A percentile compares a stretch with the other conserved stretches of the same genome.
Conservation (phyloP, 1,140 invertebrate genomes). For the Trichomalopsis sarcophagae region DNA sequence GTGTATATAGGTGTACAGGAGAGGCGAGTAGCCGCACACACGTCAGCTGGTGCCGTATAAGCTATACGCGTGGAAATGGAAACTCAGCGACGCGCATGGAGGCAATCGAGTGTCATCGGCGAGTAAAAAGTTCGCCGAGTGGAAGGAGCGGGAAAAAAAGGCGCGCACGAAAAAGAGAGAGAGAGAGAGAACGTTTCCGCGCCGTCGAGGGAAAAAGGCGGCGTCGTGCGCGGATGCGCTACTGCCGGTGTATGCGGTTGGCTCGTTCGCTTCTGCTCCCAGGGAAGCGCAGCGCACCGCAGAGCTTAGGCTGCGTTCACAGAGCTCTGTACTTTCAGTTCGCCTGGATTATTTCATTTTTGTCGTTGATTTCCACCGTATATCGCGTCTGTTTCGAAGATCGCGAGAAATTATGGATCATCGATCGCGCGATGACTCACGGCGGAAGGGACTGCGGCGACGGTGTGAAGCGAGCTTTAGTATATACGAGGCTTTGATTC, state of each 20-base stretch:
- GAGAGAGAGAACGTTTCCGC: not conserved
- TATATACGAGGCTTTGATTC: not conserved
- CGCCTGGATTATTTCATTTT: not conserved
- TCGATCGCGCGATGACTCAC: too few species aligned
- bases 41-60: not conserved
- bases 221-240: not conserved
- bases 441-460: not conserved
- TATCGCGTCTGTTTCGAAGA: not conserved
- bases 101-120: conserved; percentile 9
- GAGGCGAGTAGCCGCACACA: not conserved
- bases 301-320: conserved; percentile 3
- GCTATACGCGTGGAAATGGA: conserved; percentile 22
- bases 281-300: not conserved
- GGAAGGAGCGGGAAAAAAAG: not conserved
- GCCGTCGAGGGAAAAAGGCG: conserved; percentile 35
- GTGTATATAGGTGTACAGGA: not conserved
- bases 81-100: not conserved
- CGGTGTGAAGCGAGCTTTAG: not conserved
- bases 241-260: not conserved
- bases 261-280: not conserved
- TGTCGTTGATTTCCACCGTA: not conserved
- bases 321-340: not conserved
- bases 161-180: not conserved
- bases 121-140: conserved; percentile 2
- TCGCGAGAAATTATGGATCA: not conserved